These are phyloP conservation scores for Tinea semifulvella DNA, from an alignment of 2,888 invertebrate species.

Conservation along the genomic window DNA sequence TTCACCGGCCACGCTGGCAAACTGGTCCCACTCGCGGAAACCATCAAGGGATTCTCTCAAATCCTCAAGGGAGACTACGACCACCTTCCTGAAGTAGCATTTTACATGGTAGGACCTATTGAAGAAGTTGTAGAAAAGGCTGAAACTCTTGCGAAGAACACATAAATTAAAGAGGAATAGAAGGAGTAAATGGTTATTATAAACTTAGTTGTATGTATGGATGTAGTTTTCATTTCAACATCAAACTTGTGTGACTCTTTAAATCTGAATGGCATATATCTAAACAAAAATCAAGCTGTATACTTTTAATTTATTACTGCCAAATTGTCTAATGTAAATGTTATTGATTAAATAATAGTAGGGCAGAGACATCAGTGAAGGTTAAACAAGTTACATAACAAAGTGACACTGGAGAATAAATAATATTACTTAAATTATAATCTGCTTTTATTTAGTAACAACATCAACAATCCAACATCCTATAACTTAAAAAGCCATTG, in stretches of 20 bases:
- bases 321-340: neutral
- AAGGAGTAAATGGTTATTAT: constrained; percentile 1
- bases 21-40: constrained; percentile 86
- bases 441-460: no score
- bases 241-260: neutral
- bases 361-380: neutral
- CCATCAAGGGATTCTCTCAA: constrained; percentile 88
- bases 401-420: neutral
- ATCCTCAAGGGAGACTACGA: constrained; percentile 87
- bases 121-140: constrained; percentile 89
- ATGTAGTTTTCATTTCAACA: neutral
- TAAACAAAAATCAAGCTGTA: neutral
- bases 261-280: no score
- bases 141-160: constrained; percentile 73
- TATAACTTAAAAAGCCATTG: no score
- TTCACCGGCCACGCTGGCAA: constrained; percentile 94
- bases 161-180: constrained; percentile 25
- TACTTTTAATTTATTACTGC: neutral
- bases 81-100: constrained; percentile 91
- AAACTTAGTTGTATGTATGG: neutral
- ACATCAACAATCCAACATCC: no score
- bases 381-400: neutral
- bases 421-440: neutral
- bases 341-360: neutral
- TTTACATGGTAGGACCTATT: constrained; percentile 96